phyloP scores from a whole-genome alignment of 2,113 vertebrate genomes.

The Nettapus auritus region DNA sequence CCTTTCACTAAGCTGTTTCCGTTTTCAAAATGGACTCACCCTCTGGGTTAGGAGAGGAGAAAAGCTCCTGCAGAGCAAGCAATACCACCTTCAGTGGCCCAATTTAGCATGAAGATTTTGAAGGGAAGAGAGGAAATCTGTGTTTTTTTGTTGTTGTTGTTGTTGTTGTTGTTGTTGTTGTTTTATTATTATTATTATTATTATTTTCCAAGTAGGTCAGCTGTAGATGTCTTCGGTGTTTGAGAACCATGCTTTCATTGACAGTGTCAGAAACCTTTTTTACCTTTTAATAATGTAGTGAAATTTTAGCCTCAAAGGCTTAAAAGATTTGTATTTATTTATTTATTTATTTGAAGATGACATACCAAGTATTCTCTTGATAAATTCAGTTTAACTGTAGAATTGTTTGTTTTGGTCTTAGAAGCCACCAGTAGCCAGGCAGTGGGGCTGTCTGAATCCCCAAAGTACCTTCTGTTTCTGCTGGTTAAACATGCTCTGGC shows the following conservation, averaged over 20 bases:
- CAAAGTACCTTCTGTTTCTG: not conserved
- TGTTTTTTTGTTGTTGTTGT: not conserved
- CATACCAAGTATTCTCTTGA: fast-evolving
- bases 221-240: not conserved
- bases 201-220: too few relatives aligned
- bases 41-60: not conserved
- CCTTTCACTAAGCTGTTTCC: not conserved
- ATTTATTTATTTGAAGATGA: not conserved
- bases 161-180: too few relatives aligned
- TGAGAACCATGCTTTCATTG: not conserved
- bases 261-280: not conserved
- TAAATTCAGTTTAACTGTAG: not conserved
- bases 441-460: not conserved
- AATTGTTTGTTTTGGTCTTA: not conserved
- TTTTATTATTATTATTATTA: too few relatives aligned
- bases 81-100: not conserved
- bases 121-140: not conserved
- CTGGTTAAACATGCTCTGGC: not conserved
- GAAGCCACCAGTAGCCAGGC: not conserved
- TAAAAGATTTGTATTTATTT: too few relatives aligned
- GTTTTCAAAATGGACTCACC: not conserved
- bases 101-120: not conserved
- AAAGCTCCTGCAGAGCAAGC: not conserved
- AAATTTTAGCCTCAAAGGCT: not conserved
- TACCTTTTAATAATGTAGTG: fast-evolving